phyloP scores from a whole-genome alignment of 2,888 invertebrate species.

The Epicampocera succincta region DNA sequence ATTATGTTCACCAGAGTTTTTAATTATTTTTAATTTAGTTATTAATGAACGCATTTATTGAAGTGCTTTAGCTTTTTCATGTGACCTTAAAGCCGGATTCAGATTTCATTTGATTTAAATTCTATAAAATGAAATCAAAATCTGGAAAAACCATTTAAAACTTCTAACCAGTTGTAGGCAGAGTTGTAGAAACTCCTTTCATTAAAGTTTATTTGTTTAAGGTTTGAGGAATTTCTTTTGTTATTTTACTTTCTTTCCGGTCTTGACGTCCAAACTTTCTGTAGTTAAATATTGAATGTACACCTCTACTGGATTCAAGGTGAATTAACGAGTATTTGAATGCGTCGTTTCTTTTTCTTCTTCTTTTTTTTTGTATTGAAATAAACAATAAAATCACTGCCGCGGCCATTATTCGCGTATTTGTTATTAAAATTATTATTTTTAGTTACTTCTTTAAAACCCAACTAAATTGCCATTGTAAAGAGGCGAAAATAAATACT shows the following conservation, averaged over 20 bases:
- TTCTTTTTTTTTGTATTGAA: no score
- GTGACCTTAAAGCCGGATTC: no score
- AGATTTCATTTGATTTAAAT: no score
- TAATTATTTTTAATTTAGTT: no score
- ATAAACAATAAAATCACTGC: constrained; percentile 50
- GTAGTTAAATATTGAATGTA: constrained; percentile 24
- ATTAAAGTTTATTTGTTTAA: background rate
- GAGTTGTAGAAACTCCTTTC: no score
- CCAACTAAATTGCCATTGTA: constrained; percentile 60
- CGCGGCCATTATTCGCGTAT: constrained; percentile 20
- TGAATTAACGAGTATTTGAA: background rate
- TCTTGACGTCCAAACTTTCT: constrained; percentile 20
- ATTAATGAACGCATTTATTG: no score
- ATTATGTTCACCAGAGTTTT: no score
- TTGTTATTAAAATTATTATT: constrained; percentile 47
- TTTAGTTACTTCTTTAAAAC: constrained; percentile 42
- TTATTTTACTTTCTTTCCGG: constrained; percentile 1
- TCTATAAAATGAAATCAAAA: no score
- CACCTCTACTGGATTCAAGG: constrained; percentile 15
- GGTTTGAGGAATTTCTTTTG: no score
- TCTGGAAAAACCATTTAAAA: no score
- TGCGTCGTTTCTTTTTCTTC: background rate
- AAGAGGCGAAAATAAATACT: constrained; percentile 62
- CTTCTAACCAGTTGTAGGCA: no score
- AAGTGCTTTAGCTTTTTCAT: no score